Percentiles rank a stretch among this genome's conserved stretches.
These are phyloP conservation scores for Hypsopygia costalis DNA, from an alignment of 2,888 invertebrate species.

Conservation along the genomic window DNA sequence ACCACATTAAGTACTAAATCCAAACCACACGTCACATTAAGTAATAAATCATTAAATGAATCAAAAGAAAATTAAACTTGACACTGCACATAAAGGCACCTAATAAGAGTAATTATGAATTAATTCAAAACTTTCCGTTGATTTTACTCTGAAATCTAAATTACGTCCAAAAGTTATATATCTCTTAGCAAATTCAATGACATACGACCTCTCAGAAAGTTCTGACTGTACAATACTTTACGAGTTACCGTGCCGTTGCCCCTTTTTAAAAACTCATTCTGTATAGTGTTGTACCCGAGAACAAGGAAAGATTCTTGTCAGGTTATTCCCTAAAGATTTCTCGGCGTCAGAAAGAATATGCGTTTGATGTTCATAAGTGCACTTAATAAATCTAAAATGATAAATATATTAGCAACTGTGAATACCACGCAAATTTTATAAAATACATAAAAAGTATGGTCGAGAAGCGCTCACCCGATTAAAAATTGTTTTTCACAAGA, in stretches of 20 bases:
- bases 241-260: neutral
- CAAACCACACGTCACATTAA: too few species aligned
- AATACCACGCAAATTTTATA: too few species aligned
- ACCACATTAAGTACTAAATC: too few species aligned
- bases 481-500: too few species aligned
- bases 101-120: too few species aligned
- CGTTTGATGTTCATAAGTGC: neutral
- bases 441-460: too few species aligned
- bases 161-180: neutral
- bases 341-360: constrained; percentile 3
- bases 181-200: neutral
- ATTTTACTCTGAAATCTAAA: neutral
- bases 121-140: too few species aligned
- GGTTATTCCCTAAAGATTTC: constrained; percentile 8
- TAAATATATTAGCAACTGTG: neutral
- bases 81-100: too few species aligned
- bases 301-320: constrained; percentile 14
- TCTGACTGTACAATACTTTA: neutral
- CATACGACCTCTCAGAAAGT: neutral
- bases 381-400: neutral
- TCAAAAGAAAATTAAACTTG: too few species aligned
- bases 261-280: neutral
- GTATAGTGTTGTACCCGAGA: neutral
- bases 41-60: too few species aligned
- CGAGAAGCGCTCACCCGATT: too few species aligned